Evolutionary conservation across 2,797 vertebrate species (phyloP).

Genomic region (Sarcoramphus papa): DNA sequence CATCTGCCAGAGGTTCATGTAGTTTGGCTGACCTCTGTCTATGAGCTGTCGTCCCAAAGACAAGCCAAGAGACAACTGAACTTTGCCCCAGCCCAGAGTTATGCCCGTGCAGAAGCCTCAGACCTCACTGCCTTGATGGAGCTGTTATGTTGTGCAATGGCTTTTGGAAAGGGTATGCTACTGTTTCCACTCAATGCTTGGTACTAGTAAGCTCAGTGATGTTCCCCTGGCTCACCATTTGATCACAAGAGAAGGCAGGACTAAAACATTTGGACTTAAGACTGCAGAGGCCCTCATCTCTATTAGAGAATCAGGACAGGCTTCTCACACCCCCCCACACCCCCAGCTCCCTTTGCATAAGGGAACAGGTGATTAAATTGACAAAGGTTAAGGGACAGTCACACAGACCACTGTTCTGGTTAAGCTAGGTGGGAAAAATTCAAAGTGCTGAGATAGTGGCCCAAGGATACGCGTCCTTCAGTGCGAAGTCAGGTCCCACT

Average conservation of each 20-base stretch:
- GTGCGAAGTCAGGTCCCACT: not conserved
- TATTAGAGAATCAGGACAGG: not conserved
- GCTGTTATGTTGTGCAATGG: not conserved
- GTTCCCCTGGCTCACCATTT: not conserved
- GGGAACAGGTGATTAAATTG: not conserved
- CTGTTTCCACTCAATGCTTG: not conserved
- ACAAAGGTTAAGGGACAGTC: not conserved
- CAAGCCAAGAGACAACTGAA: not conserved
- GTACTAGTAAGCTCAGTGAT: not conserved
- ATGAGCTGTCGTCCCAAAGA: not conserved
- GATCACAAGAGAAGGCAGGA: not conserved
- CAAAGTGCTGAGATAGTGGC: not conserved
- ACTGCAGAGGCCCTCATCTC: not conserved
- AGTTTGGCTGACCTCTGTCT: not conserved
- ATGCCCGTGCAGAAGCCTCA: not conserved
- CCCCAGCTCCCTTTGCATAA: not conserved
- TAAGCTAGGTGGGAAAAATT: not conserved
- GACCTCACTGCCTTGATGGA: not conserved
- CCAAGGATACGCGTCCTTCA: not conserved
- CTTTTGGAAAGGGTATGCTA: not conserved
- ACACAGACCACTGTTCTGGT: not conserved
- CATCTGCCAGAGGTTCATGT: not conserved
- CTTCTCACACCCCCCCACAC: rapidly evolving
- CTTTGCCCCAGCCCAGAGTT: not conserved
- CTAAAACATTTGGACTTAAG: not conserved